phyloP scores from a whole-genome alignment of 53 echinoderm and acorn worm genomes.

The Actinopyga echinites region DNA sequence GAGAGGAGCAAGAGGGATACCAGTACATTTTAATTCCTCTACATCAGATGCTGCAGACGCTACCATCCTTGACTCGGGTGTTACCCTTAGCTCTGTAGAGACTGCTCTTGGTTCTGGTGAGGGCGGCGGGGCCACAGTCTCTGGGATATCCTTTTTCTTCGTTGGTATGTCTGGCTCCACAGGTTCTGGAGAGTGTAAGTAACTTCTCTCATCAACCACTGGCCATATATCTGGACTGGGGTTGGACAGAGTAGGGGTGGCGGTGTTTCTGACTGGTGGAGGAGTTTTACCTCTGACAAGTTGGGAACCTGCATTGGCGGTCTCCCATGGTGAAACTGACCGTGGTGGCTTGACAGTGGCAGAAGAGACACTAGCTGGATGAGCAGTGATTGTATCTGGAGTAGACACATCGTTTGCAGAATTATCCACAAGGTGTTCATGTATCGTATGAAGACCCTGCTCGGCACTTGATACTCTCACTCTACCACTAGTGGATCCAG shows the following conservation, averaged over 20 bases:
- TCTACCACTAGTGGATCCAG: background rate
- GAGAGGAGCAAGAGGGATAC: conserved; percentile 65
- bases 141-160: conserved; percentile 56
- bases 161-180: conserved; percentile 24
- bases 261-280: background rate
- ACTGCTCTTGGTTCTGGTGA: conserved; percentile 80
- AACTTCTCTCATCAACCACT: conserved; percentile 83
- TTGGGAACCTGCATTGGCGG: background rate
- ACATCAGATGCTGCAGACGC: conserved; percentile 41
- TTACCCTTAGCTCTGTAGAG: conserved; percentile 32
- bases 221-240: conserved; percentile 89
- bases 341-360: conserved; percentile 18
- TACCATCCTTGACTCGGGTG: conserved; percentile 36
- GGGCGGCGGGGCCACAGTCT: conserved; percentile 91
- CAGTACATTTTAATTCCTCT: conserved; percentile 57
- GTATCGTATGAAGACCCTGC: conserved; percentile 13
- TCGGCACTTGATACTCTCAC: conserved; percentile 19
- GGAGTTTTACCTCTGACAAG: conserved; percentile 5
- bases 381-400: conserved; percentile 26
- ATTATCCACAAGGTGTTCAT: background rate
- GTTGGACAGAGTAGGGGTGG: conserved; percentile 65
- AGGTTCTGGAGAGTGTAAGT: conserved; percentile 67
- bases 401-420: background rate
- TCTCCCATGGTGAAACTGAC: conserved; percentile 40
- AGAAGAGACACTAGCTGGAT: background rate